These are phyloP conservation scores for Drosophila nigromelanica DNA, from an alignment of 1,140 invertebrate genomes.

Conservation along the genomic window DNA sequence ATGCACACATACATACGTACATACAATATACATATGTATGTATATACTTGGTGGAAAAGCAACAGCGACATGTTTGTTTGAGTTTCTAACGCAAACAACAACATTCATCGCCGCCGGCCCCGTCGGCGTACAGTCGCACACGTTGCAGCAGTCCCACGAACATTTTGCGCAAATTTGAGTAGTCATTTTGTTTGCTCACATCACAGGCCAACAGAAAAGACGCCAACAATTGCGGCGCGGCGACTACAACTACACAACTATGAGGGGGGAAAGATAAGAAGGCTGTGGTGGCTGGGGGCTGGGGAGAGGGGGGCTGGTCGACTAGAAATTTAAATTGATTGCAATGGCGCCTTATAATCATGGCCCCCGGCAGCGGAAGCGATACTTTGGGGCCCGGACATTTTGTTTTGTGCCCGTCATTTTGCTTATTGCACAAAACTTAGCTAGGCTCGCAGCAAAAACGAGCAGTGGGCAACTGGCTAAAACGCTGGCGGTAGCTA, in stretches of 20 bases:
- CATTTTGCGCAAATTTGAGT: constrained; percentile 80
- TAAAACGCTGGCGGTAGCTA: constrained; percentile 23
- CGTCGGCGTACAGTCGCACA: constrained; percentile 23
- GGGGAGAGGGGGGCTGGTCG: constrained; percentile 4
- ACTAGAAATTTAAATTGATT: constrained; percentile 42
- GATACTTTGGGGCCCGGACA: constrained; percentile 68
- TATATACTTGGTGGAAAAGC: constrained; percentile 22
- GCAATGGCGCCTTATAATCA: constrained; percentile 53
- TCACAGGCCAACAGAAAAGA: constrained; percentile 79
- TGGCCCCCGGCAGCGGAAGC: constrained; percentile 56
- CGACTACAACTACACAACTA: constrained; percentile 29
- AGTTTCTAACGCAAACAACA: constrained; percentile 51
- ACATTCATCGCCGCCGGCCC: background rate
- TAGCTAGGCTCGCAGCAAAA: constrained; percentile 68
- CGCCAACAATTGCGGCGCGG: constrained; percentile 31
- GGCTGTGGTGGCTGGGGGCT: constrained; percentile 9
- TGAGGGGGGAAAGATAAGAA: constrained; percentile 32
- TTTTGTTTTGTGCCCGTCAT: constrained; percentile 84
- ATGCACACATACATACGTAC: background rate
- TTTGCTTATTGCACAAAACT: constrained; percentile 83
- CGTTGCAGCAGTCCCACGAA: constrained; percentile 69
- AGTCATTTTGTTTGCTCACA: constrained; percentile 83
- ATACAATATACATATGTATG: background rate
- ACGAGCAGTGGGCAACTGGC: background rate
- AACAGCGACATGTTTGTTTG: constrained; percentile 54